These are phyloP conservation scores for Adela reaumurella DNA, from an alignment of 2,888 invertebrate genomes.

Conservation along the genomic window DNA sequence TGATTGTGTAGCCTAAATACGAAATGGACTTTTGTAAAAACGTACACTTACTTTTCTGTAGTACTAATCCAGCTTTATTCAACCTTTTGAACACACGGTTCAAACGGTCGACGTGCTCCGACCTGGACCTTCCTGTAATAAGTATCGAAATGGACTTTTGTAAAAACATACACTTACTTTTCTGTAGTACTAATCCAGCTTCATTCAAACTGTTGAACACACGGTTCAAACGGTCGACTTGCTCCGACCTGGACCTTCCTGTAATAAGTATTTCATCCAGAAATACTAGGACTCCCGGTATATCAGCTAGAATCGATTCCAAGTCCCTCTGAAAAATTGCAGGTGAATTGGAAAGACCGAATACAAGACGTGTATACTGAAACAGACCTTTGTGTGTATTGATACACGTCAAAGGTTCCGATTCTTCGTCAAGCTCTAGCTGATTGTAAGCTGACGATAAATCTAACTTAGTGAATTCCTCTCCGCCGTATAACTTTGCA, in stretches of 20 bases:
- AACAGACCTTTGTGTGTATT: slow-evolving; percentile 2
- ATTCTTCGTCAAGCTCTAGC: not conserved
- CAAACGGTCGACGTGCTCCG: too few species aligned
- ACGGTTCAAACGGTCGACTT: too few species aligned
- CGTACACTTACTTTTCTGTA: slow-evolving; percentile 7
- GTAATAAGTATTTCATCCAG: slow-evolving; percentile 4
- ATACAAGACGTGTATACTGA: slow-evolving; percentile 2
- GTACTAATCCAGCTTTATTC: slow-evolving; percentile 7
- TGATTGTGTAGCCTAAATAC: slow-evolving; percentile 12
- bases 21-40: slow-evolving; percentile 8
- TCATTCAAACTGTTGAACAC: too few species aligned
- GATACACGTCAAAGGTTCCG: not conserved
- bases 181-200: too few species aligned
- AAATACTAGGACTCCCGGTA: not conserved
- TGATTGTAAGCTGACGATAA: too few species aligned
- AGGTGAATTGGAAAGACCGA: slow-evolving; percentile 1
- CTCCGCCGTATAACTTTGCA: slow-evolving; percentile 12
- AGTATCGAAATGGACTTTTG: too few species aligned
- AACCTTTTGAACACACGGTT: slow-evolving; percentile 9
- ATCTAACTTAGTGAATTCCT: slow-evolving; percentile 15
- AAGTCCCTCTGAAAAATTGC: slow-evolving; percentile 3
- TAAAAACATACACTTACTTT: too few species aligned
- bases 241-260: not conserved
- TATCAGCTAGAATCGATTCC: not conserved
- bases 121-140: slow-evolving; percentile 7